Percentiles rank a stretch among this genome's conserved stretches.
Evolutionary conservation across 2,888 invertebrate species (phyloP).

Genomic region (Andrena dorsata): DNA sequence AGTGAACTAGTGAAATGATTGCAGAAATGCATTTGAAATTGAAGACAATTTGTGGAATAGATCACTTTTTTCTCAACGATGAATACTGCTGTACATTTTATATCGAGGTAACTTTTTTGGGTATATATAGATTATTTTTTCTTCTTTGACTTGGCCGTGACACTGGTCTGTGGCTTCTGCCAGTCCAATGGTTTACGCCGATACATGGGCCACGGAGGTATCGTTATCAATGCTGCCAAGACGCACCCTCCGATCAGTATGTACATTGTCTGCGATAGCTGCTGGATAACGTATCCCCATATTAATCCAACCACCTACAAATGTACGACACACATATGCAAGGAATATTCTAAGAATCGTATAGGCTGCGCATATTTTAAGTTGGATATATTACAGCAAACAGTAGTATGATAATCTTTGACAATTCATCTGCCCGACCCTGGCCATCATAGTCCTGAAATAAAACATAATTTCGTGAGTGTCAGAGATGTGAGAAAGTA

Average conservation of each 20-base stretch:
- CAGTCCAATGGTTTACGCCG: slow-evolving; percentile 94
- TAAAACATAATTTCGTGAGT: neutral
- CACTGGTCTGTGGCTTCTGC: slow-evolving; percentile 91
- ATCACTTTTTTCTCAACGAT: neutral
- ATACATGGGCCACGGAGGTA: slow-evolving; percentile 99
- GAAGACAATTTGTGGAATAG: neutral
- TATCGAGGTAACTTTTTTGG: neutral
- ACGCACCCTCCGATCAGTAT: slow-evolving; percentile 96
- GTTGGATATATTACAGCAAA: slow-evolving; percentile 90
- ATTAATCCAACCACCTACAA: slow-evolving; percentile 91
- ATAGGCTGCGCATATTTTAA: neutral
- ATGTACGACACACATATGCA: too few relatives aligned
- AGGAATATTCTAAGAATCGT: too few relatives aligned
- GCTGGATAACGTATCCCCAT: slow-evolving; percentile 97
- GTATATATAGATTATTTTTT: slow-evolving; percentile 83
- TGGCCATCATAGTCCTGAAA: slow-evolving; percentile 95
- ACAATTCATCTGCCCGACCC: slow-evolving; percentile 94
- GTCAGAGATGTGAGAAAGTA: too few relatives aligned
- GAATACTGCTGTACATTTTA: neutral
- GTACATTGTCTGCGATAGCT: slow-evolving; percentile 97
- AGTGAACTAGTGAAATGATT: neutral
- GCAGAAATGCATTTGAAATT: neutral
- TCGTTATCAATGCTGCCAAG: slow-evolving; percentile 94
- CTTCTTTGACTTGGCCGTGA: slow-evolving; percentile 84
- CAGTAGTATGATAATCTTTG: slow-evolving; percentile 94